phyloP scores from a whole-genome alignment of 1,140 invertebrate genomes.

The Lerema accius region DNA sequence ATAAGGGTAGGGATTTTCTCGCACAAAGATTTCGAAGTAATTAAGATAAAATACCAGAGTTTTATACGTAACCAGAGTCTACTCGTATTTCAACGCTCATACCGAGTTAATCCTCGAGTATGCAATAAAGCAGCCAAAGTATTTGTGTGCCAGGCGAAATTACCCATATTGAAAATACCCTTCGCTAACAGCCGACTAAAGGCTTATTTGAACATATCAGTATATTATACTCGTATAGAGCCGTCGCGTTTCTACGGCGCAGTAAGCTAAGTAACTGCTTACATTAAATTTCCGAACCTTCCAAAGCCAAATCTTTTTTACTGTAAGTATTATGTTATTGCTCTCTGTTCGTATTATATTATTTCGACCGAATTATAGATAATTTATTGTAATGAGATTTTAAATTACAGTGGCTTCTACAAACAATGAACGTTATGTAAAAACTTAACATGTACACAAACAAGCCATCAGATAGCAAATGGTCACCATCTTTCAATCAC shows the following conservation, averaged over 20 bases:
- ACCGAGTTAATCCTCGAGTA: constrained; percentile 77
- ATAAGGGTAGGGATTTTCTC: constrained; percentile 79
- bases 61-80: constrained; percentile 72
- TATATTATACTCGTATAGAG: constrained; percentile 49
- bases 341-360: no score
- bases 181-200: constrained; percentile 74
- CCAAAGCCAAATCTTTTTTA: constrained; percentile 41
- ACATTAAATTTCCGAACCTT: constrained; percentile 60
- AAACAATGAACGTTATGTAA: no score
- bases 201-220: constrained; percentile 72
- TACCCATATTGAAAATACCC: constrained; percentile 82
- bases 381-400: no score
- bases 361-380: no score
- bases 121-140: constrained; percentile 80
- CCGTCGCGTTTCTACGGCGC: constrained; percentile 39
- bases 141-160: constrained; percentile 79
- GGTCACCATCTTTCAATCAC: no score
- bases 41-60: constrained; percentile 80
- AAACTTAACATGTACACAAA: no score
- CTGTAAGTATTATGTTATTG: no score
- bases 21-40: constrained; percentile 79
- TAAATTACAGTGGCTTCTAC: no score
- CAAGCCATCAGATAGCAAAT: no score
- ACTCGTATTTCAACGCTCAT: constrained; percentile 77
- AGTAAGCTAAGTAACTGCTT: constrained; percentile 50